These are phyloP conservation scores for Ranitomeya imitator DNA, from an alignment of 2,113 vertebrate genomes.

Conservation along the genomic window DNA sequence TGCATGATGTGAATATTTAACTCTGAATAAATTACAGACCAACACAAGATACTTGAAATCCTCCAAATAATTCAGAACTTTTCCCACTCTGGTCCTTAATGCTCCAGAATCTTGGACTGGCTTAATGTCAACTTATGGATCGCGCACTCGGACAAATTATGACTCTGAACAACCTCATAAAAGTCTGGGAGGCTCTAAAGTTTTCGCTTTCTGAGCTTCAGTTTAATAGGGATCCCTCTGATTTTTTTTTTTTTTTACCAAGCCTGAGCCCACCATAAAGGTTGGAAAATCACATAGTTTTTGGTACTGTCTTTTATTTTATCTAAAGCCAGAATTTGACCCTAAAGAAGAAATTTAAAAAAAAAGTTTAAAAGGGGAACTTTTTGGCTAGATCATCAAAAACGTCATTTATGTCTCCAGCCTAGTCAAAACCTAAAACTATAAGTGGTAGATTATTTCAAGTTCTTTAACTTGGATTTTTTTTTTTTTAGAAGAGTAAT, in stretches of 20 bases:
- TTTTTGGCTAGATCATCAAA: not conserved
- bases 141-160: not conserved
- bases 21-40: slow-evolving; percentile 65
- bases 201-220: not conserved
- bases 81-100: not conserved
- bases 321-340: not conserved
- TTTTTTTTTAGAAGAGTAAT: no score
- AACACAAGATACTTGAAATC: slow-evolving; percentile 63
- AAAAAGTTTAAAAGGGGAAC: no score
- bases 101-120: not conserved
- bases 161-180: not conserved
- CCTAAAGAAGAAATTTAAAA: no score
- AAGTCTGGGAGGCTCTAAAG: not conserved
- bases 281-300: no score
- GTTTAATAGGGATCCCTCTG: not conserved
- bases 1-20: slow-evolving; percentile 70
- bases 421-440: not conserved
- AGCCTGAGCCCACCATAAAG: no score
- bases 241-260: no score
- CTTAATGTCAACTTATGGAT: not conserved
- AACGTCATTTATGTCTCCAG: not conserved
- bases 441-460: no score
- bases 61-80: slow-evolving; percentile 62
- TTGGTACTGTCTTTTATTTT: not conserved
- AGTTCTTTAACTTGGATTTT: no score